Evolutionary conservation across 2,797 vertebrate species (phyloP), one percentile per base, ranked within the genome.

Genomic region (Coregonus suidteri): DNA sequence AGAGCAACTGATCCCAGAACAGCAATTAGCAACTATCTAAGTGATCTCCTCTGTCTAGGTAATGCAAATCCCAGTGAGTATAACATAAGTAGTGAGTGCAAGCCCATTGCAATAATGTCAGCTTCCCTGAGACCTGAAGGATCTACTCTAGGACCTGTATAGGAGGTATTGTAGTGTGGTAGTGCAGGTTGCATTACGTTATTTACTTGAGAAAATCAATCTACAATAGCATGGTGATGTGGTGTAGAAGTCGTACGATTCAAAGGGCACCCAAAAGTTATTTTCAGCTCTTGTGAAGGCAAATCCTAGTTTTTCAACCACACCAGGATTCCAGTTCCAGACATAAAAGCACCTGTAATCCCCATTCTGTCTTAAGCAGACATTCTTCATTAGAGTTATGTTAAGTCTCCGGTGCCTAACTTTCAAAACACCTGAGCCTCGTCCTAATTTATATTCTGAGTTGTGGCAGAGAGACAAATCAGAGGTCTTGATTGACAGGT

Each of bases 211-310:
- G 2, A 34, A 34, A 34, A 34, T 34, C 31, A 13, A 9, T 47
- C 41, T 13, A 3, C 41, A 47, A 47, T 47, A 47, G 41, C 9
- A 11, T 47, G 41, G 9, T 13, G 41, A 47, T 47, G 41, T 47
- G 11, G 41, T 13, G 9, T 47, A 47, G 41, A 47, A 3, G 5
- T 25, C 3, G 9, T 47, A 47, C 9, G 9, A 47, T 47, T 47
- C 9, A 13, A 47, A 47, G 9, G 9, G 41, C 41, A 47, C 41
- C 41, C 41, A 11, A 9, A 47, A 13, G 2, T 11, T 47, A 6
- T 67, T 59, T 59, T 59, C 54, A 59, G 54, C 54, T n/a, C 18
- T 59, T n/a, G 54, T 59, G 54, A 59, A 59, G n/a, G 16, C 54
- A 59, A 59, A 59, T n/a, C 16, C 16, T 59, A 20, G 1, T 59